Conservation (phyloP, 92 coral and sea anemone genomes). For the Desmophyllum pertusum region DNA sequence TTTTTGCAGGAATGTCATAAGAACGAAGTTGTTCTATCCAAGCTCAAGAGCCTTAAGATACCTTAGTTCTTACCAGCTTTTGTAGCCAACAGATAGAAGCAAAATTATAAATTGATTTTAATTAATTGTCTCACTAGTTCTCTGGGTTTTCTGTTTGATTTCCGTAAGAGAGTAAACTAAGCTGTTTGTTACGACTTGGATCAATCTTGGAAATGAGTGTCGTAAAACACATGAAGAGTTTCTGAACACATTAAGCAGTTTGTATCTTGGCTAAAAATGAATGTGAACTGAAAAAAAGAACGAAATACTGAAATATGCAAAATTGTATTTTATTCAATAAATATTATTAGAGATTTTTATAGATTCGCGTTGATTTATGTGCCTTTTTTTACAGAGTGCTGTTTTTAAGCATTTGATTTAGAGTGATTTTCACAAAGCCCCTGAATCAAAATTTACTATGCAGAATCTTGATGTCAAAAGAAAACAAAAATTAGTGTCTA, state of each 20-base stretch:
- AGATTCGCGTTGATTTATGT: not conserved
- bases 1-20: conserved; percentile 89
- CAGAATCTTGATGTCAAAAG: too few relatives aligned
- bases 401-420: not conserved
- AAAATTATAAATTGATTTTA: not conserved
- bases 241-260: not conserved
- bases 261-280: not conserved
- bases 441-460: too few relatives aligned
- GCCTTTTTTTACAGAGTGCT: not conserved
- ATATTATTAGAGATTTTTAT: not conserved
- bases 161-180: not conserved
- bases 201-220: not conserved
- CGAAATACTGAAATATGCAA: not conserved
- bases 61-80: not conserved
- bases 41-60: conserved; percentile 68
- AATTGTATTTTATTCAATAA: conserved; percentile 5
- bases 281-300: not conserved
- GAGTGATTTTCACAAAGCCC: not conserved
- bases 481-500: too few relatives aligned
- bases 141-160: not conserved
- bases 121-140: not conserved
- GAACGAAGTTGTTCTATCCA: conserved; percentile 93
- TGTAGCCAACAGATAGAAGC: not conserved
- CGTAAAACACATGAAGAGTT: not conserved
- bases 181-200: not conserved